Evolutionary conservation across 2,113 vertebrate genomes (phyloP).

Genomic region (Passerina amoena): DNA sequence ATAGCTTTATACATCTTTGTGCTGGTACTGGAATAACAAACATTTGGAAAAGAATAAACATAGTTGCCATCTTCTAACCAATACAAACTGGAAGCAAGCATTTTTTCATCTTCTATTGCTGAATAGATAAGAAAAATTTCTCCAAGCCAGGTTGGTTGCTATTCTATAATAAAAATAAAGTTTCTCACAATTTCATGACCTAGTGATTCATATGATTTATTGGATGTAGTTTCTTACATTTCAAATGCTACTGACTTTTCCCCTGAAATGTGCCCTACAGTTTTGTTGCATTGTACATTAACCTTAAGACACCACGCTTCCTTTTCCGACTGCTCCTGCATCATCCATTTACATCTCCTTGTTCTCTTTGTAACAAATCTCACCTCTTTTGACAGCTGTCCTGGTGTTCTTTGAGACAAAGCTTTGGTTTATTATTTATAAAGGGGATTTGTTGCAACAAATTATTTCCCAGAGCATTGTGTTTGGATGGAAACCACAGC

Average conservation of each 20-base stretch:
- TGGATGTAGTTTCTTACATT: not conserved
- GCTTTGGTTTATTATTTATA: not conserved
- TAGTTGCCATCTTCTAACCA: not conserved
- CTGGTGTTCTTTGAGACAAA: not conserved
- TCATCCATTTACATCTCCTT: not conserved
- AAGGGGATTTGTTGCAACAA: not conserved
- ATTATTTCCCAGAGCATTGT: not conserved
- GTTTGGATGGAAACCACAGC: not conserved
- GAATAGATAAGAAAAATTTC: not conserved
- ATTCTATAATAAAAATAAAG: not conserved
- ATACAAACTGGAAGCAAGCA: not conserved
- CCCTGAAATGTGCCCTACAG: not conserved
- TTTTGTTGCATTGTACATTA: not conserved
- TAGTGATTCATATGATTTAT: not conserved
- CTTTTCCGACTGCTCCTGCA: not conserved
- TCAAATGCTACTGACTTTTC: not conserved
- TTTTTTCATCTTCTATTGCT: not conserved
- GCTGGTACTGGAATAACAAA: not conserved
- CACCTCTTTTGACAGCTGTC: not conserved
- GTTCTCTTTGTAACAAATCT: not conserved
- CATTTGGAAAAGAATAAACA: not conserved
- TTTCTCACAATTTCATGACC: not conserved
- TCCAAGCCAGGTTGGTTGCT: not conserved
- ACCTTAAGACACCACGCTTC: not conserved
- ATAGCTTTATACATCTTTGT: not conserved